Evolutionary conservation across 2,113 vertebrate genomes (phyloP).

Genomic region (Oxygymnocypris stewartii): DNA sequence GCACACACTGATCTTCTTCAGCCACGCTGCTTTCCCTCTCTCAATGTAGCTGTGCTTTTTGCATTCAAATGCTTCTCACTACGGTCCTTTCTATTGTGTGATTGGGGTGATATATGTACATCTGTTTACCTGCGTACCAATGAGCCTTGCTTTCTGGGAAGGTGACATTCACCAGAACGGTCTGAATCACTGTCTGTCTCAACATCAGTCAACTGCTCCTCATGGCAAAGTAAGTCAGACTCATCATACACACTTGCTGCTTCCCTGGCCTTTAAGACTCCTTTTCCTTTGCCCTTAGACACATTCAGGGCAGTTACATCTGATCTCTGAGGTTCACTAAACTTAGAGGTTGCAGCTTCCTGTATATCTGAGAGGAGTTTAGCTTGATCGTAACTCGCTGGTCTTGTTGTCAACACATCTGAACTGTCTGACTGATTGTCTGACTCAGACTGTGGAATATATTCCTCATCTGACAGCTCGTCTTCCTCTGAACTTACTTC

Average conservation of each 20-base stretch:
- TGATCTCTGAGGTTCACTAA: background rate
- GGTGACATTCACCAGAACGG: background rate
- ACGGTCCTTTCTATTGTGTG: background rate
- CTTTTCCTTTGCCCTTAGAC: background rate
- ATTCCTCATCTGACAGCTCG: slow-evolving; percentile 47
- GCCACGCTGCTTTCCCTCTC: background rate
- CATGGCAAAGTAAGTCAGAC: slow-evolving; percentile 2
- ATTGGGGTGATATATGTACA: background rate
- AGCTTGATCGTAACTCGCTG: background rate
- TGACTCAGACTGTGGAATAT: slow-evolving; percentile 33
- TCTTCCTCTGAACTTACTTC: slow-evolving; percentile 39
- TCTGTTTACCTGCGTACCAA: background rate
- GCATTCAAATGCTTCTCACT: slow-evolving; percentile 12
- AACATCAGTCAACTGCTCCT: slow-evolving; percentile 15
- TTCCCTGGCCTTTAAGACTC: background rate
- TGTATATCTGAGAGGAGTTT: slow-evolving; percentile 9
- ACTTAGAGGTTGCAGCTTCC: background rate
- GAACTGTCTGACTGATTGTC: slow-evolving; percentile 38
- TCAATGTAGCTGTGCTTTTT: background rate
- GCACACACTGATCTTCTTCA: slow-evolving; percentile 7
- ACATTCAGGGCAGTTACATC: background rate
- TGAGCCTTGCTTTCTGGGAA: background rate
- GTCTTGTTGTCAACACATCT: background rate
- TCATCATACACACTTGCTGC: slow-evolving; percentile 3
- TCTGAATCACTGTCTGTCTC: slow-evolving; percentile 1